Evolutionary conservation across 2,888 invertebrate genomes (phyloP).

Genomic region (Orthonychiurus folsomi): DNA sequence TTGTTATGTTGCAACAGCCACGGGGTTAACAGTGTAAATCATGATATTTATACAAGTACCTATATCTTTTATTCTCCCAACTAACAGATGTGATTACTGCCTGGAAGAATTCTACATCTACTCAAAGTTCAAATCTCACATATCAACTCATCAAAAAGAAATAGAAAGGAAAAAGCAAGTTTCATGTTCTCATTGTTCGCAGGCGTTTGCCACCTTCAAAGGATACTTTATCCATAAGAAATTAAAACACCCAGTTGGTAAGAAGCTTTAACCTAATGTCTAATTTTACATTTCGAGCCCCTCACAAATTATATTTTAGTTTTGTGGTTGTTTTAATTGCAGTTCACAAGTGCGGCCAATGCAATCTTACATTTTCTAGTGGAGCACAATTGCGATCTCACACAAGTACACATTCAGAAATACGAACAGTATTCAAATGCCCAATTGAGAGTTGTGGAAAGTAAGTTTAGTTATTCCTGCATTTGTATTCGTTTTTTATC

Average conservation of each 20-base stretch:
- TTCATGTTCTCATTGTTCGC: background rate
- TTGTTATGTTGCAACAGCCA: too few species aligned
- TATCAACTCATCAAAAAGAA: background rate
- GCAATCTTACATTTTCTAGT: background rate
- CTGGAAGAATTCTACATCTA: background rate
- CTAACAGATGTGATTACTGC: background rate
- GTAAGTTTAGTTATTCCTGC: too few species aligned
- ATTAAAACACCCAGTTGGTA: background rate
- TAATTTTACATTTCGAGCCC: background rate
- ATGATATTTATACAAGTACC: background rate
- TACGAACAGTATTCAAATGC: background rate
- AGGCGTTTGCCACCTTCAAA: background rate
- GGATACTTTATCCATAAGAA: background rate
- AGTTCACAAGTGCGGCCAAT: background rate
- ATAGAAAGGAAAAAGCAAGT: background rate
- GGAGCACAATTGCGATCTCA: background rate
- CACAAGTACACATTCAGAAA: background rate
- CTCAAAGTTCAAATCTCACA: background rate
- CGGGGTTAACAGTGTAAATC: too few species aligned
- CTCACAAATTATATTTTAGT: background rate
- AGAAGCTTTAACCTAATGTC: too few species aligned
- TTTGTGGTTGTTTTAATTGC: background rate
- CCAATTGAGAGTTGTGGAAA: background rate
- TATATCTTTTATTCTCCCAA: too few species aligned
- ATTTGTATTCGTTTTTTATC: too few species aligned